A percentile compares a stretch with the other conserved stretches of the same genome.
These are phyloP conservation scores for Micrastur ruficollis DNA, from an alignment of 2,797 vertebrate species.

Conservation along the genomic window DNA sequence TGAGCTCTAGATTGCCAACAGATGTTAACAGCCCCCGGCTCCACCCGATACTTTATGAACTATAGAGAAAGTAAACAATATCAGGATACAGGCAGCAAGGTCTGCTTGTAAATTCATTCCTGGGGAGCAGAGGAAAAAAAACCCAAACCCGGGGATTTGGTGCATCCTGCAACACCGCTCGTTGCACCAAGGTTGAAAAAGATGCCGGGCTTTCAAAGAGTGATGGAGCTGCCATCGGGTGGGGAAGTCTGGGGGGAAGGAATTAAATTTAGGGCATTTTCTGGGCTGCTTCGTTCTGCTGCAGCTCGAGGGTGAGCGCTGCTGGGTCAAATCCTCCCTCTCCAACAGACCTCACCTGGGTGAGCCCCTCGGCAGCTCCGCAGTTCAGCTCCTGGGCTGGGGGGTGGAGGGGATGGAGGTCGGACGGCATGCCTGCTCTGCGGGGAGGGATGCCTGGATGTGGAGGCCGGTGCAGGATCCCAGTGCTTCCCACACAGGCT, in stretches of 20 bases:
- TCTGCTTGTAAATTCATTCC: neutral
- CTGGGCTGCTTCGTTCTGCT: neutral
- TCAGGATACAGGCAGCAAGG: neutral
- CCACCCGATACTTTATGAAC: neutral
- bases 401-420: neutral
- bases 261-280: neutral
- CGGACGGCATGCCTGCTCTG: too few relatives aligned
- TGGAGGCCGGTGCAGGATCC: neutral
- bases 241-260: neutral
- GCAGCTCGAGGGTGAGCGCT: neutral
- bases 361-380: neutral
- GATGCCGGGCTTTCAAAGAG: neutral
- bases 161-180: neutral
- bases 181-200: neutral
- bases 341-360: neutral
- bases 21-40: neutral
- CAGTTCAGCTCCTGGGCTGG: neutral
- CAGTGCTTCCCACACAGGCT: neutral
- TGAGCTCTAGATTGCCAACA: neutral
- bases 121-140: neutral
- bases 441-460: neutral
- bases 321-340: neutral
- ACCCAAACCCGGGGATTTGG: accelerated
- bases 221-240: neutral
- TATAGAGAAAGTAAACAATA: neutral